Evolutionary conservation across 1,140 invertebrate species (phyloP), one percentile per base, ranked within the genome.

Genomic region (Brachionus angularis): DNA sequence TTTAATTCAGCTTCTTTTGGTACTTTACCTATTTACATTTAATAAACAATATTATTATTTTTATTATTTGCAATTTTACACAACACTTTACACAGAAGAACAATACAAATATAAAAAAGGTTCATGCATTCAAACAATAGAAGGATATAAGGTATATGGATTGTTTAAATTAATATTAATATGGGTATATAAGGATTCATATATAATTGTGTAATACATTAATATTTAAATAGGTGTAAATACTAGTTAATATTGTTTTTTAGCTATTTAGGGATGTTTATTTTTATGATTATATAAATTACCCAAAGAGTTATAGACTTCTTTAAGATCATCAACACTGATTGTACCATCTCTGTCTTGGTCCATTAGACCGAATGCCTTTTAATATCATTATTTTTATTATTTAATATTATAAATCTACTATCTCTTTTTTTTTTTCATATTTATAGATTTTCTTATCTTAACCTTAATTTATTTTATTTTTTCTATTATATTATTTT

Each of bases 361-460:
- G 85, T 98, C 95, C 88, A 98, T 98, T 79, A 98, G 88, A 82
- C 90, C 88, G 88, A 98, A 97, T 78, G 91, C 91, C 90, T 95
- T 91, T 84, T 94, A 95, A 86, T 94, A 95, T 83, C 93, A 91
- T 75, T 91, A 90, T n/a, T n/a, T n/a, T n/a, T n/a, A n/a, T n/a
- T n/a, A n/a, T n/a, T n/a, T n/a, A n/a, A n/a, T n/a, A 39, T 58
- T 58, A 23, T 16, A 42, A 3, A 14, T 5, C 16, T 42, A 5
- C 8, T 14, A 14, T 5, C 3, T 42, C 16, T 7, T 42, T 42
- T 42, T 42, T 42, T 3, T 14, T 42, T 7, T 14, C 10, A 42
- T 7, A 8, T 25, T 53, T 58, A 21, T 2, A 58, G 7, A 25
- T 50, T 23, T 27, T 5, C 27, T 2, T 52, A 52, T 52, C 16